Evolutionary conservation across 2,888 invertebrate species (phyloP).

Genomic region (Cerastis leucographa): DNA sequence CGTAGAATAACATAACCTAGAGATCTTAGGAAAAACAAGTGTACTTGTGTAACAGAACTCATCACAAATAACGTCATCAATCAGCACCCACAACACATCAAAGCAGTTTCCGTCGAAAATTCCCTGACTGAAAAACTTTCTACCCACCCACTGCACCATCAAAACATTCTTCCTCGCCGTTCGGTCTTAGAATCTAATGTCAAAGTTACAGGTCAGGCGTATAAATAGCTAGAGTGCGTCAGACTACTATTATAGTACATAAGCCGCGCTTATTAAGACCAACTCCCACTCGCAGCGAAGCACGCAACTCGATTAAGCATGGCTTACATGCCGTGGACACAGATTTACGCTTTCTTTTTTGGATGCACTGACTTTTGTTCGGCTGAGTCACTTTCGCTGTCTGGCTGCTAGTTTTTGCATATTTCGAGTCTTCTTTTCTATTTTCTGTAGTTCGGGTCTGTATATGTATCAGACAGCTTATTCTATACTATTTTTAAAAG

Average conservation of each 20-base stretch:
- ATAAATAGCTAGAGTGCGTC: constrained; percentile 80
- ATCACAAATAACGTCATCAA: constrained; percentile 29
- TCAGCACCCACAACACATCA: constrained; percentile 47
- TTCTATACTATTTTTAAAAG: background rate
- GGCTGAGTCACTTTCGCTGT: constrained; percentile 1
- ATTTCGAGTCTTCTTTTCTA: background rate
- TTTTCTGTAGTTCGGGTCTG: background rate
- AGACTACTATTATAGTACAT: constrained; percentile 81
- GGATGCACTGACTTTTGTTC: constrained; percentile 23
- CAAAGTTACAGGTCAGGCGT: constrained; percentile 80
- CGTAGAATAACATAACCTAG: background rate
- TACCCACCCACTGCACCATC: constrained; percentile 50
- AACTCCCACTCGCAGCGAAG: constrained; percentile 85
- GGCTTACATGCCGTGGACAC: constrained; percentile 75
- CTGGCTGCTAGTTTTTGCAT: background rate
- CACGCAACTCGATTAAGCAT: constrained; percentile 81
- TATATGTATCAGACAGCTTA: background rate
- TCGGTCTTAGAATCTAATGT: constrained; percentile 70
- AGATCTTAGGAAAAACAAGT: background rate
- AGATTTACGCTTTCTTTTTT: constrained; percentile 47
- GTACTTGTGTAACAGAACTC: constrained; percentile 23
- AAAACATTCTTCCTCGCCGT: constrained; percentile 60
- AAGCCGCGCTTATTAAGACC: constrained; percentile 88
- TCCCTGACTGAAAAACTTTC: constrained; percentile 38
- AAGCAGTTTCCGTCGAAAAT: constrained; percentile 24